Evolutionary conservation across 2,797 vertebrate species (phyloP).

Genomic region (Rhincodon typus): DNA sequence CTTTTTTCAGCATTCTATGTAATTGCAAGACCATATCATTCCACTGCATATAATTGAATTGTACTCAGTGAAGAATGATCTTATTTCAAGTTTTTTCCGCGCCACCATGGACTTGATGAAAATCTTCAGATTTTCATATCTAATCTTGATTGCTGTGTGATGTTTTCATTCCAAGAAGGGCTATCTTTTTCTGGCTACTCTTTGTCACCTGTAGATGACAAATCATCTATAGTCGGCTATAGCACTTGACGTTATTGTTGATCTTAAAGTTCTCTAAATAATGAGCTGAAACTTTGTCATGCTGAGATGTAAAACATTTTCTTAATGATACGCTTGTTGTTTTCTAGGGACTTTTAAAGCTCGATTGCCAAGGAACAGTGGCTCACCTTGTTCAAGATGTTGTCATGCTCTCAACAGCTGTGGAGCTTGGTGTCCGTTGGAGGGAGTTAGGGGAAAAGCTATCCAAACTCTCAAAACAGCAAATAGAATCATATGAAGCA

Average conservation of each 20-base stretch:
- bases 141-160: not conserved
- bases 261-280: not conserved
- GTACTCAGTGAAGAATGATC: not conserved
- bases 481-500: constrained; percentile 77
- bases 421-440: constrained; percentile 84
- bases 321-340: constrained; percentile 40
- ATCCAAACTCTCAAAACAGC: constrained; percentile 73
- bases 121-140: not conserved
- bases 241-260: not conserved
- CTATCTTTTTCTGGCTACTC: not conserved
- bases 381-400: constrained; percentile 79
- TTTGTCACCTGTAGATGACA: not conserved
- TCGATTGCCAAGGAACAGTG: constrained; percentile 76
- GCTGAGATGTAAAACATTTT: constrained; percentile 40
- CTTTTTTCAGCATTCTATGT: too few relatives aligned
- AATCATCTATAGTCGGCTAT: not conserved
- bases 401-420: constrained; percentile 82
- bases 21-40: not conserved
- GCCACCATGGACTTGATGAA: not conserved
- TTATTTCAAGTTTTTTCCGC: not conserved
- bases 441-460: constrained; percentile 81
- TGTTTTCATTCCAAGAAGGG: not conserved
- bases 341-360: constrained; percentile 80
- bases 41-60: not conserved
- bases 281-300: constrained; percentile 20